These are phyloP conservation scores for Anodontia alba DNA, from an alignment of 2,888 invertebrate genomes.

Conservation along the genomic window DNA sequence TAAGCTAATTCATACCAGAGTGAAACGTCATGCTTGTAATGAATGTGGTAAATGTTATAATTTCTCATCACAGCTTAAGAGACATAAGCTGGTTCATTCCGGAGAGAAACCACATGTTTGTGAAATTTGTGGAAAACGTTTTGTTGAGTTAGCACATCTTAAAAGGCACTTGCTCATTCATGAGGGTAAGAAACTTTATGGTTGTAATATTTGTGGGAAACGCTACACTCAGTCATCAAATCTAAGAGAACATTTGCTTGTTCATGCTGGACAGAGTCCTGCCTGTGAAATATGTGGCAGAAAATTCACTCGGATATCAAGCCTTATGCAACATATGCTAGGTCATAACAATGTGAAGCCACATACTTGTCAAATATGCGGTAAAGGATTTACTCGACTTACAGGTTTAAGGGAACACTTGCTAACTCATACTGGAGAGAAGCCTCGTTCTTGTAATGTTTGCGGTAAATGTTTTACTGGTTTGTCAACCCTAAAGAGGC, in stretches of 20 bases:
- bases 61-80: neutral
- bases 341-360: neutral
- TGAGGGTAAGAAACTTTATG: neutral
- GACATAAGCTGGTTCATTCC: neutral
- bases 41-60: neutral
- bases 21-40: neutral
- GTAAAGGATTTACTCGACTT: neutral
- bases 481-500: neutral
- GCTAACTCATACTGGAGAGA: neutral
- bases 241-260: neutral
- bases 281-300: neutral
- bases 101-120: too few relatives aligned
- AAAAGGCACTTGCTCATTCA: neutral
- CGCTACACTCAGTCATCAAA: neutral
- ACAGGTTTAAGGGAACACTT: neutral
- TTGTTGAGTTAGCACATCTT: neutral
- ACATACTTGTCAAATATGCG: neutral
- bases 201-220: neutral
- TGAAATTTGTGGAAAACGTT: conserved; percentile 1
- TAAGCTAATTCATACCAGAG: neutral
- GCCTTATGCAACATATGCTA: neutral
- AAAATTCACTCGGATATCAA: neutral
- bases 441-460: neutral
- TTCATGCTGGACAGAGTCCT: neutral
- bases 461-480: neutral